A percentile compares a stretch with the other conserved stretches of the same genome.
Evolutionary conservation across 2,113 vertebrate species (phyloP).

Genomic region (Sterrhoptilus dennistouni): DNA sequence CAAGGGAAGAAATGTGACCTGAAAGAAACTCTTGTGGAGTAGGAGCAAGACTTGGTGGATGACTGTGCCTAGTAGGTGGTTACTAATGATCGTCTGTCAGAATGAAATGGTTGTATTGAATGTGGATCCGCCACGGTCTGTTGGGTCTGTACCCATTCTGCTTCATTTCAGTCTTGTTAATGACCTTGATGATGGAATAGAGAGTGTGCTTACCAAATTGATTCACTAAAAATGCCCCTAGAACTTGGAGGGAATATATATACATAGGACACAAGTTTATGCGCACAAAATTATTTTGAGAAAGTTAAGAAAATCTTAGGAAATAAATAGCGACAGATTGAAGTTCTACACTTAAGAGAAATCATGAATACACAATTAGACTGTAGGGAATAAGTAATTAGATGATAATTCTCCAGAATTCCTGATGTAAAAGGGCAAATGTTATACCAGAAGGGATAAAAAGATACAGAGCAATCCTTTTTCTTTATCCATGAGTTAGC

Average conservation of each 20-base stretch:
- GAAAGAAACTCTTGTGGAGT: slow-evolving; percentile 1
- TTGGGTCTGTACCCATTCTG: slow-evolving; percentile 32
- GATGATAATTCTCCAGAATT: neutral
- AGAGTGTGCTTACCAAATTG: neutral
- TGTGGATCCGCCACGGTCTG: slow-evolving; percentile 15
- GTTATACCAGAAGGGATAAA: neutral
- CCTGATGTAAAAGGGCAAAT: neutral
- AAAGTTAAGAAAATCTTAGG: neutral
- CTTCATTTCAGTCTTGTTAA: slow-evolving; percentile 24
- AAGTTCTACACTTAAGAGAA: neutral
- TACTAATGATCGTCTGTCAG: slow-evolving; percentile 44
- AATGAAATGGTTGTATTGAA: slow-evolving; percentile 46
- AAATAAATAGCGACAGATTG: neutral
- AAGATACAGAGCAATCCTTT: neutral
- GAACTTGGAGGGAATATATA: neutral
- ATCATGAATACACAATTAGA: neutral
- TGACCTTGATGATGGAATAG: slow-evolving; percentile 37
- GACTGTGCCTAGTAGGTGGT: slow-evolving; percentile 15
- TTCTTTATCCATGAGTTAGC: neutral
- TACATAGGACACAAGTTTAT: neutral
- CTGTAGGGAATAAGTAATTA: neutral
- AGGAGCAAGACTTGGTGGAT: neutral
- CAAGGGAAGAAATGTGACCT: neutral
- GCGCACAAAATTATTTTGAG: neutral
- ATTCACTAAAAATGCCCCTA: neutral